Base-by-base conservation (phyloP, 2,888 invertebrate genomes). In the Nomada goodeniana region DNA sequence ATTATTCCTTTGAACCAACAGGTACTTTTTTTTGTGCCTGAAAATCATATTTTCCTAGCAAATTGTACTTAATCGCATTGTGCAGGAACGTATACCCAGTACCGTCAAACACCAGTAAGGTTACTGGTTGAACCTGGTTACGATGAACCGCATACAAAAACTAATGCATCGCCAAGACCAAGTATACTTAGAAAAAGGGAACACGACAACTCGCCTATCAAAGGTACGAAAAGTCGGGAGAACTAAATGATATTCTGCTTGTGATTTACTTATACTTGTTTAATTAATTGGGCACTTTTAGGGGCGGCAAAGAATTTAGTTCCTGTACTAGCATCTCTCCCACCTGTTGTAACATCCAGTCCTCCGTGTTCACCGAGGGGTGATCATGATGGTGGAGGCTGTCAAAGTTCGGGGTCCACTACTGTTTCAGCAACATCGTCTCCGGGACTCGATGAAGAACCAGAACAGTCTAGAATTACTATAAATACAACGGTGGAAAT, bases 181-280 rank as follows among this genome's bases (percentile, higher is more conserved):
- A 97, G 97, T 90, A 97, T 98, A 94, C 94, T 98, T 77, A 95
- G 98, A 80, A 98, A 98, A 94, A 95, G 98, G 55, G 98, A 98
- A 88, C 95, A 96, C 68, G 98, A 98, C 67, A 90, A 84, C 85
- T 94, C 93, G 67, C 93, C 93, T 11, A 90, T 90, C 5, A 94
- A 94, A 91, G 90, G 93, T 93, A 88, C 13, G 26, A 53, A 52
- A 29, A 60, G 29, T 29, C 11, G 7, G 18, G 36, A 9, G 50
- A 42, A 53, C 68, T 71, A 23, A n/a, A 61, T 44, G 0, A 20
- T 36, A 26, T 20, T 36, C 36, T 36, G 36, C 36, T 36, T 36
- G 36, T 36, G 36, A 36, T 36, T 36, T 36, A 36, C 36, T 36
- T 36, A 7, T 7, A 36, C 36, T 36, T 36, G 0, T 5, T 36